These are phyloP conservation scores for fruit fly (Drosophila melanogaster) DNA, from an alignment of 1,140 invertebrate species.

Conservation along the genomic window Release_6_plus_ISO1_MT NT_033779.5:6681501-6682000, in stretches of 20 bases:
- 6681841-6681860: too few species aligned
- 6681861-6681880: too few species aligned
- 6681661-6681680: slow-evolving; percentile 97
- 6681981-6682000: slow-evolving; percentile 95
- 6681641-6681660: slow-evolving; percentile 98
- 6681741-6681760: slow-evolving; percentile 97
- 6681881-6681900: too few species aligned
- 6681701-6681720: slow-evolving; percentile 99
- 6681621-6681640: slow-evolving; percentile 99
- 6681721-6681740: slow-evolving; percentile 97
- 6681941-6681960: slow-evolving; percentile 96
- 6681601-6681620: slow-evolving; percentile 97
- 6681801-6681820: slow-evolving; percentile 35
- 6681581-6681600: slow-evolving; percentile 96
- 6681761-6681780: slow-evolving; percentile 94
- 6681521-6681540: slow-evolving; percentile 99
- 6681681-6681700: slow-evolving; percentile 98
- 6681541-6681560: slow-evolving; percentile 99
- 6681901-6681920: neutral
- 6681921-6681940: slow-evolving; percentile 67
- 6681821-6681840: neutral
- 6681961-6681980: slow-evolving; percentile 95
- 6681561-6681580: slow-evolving; percentile 97
- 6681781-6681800: slow-evolving; percentile 67
- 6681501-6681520: slow-evolving; percentile 99